Conservation (phyloP, 2,797 vertebrate genomes). For the Luscinia luscinia region DNA sequence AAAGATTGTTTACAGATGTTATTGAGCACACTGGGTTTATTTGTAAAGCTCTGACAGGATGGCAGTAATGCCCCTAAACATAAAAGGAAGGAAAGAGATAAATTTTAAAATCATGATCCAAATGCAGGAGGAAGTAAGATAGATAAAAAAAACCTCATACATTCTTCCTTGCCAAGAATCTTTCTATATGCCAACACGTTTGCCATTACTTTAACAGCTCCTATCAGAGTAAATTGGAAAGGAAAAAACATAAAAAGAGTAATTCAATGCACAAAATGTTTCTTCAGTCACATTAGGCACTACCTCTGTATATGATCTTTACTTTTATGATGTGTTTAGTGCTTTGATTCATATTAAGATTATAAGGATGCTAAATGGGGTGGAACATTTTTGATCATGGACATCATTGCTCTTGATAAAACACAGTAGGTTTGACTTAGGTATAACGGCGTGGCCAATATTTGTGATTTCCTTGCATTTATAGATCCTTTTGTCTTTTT, state of each 20-base stretch:
- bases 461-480: not conserved
- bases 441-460: not conserved
- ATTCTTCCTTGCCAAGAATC: conserved; percentile 30
- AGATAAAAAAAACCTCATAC: conserved; percentile 1
- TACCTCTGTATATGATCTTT: not conserved
- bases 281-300: conserved; percentile 24
- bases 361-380: not conserved
- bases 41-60: conserved; percentile 39
- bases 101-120: conserved; percentile 28
- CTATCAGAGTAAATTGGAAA: conserved; percentile 52
- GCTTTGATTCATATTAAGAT: not conserved
- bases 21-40: conserved; percentile 51
- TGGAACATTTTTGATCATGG: not conserved
- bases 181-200: conserved; percentile 29
- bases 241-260: conserved; percentile 43
- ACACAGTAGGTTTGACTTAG: not conserved
- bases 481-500: not conserved
- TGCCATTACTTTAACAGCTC: conserved; percentile 56
- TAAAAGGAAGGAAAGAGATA: conserved; percentile 50
- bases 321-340: conserved; percentile 10
- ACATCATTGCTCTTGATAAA: conserved; percentile 26
- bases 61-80: conserved; percentile 14
- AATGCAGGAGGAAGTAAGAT: conserved; percentile 20
- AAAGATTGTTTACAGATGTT: conserved; percentile 59
- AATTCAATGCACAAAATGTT: conserved; percentile 9